Conservation (phyloP, 1,140 invertebrate genomes). For the Andrena cerasifolii region DNA sequence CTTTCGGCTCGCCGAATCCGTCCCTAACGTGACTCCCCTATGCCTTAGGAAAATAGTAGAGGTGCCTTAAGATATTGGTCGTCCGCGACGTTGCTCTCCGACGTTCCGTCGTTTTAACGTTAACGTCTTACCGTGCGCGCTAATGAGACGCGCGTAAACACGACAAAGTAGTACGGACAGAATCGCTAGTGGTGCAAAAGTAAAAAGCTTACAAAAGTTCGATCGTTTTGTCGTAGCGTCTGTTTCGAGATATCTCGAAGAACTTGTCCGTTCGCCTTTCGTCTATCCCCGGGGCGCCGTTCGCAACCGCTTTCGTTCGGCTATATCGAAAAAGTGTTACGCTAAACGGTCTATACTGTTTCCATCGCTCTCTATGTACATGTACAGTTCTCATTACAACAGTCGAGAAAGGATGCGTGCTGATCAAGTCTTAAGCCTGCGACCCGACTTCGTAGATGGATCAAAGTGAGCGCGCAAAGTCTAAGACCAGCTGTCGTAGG, state of each 20-base stretch:
- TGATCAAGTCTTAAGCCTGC: neutral
- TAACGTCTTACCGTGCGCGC: neutral
- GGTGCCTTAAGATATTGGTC: slow-evolving; percentile 23
- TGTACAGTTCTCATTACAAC: neutral
- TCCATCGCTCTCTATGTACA: neutral
- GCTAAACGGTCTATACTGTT: slow-evolving; percentile 9
- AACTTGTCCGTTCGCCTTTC: neutral
- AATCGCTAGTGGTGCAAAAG: slow-evolving; percentile 52
- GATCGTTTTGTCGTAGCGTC: slow-evolving; percentile 7
- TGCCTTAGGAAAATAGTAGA: slow-evolving; percentile 7
- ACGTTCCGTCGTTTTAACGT: neutral
- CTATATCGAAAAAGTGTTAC: neutral
- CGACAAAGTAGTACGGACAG: slow-evolving; percentile 31
- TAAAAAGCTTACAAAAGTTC: slow-evolving; percentile 55
- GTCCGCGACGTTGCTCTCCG: neutral
- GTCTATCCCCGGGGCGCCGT: neutral
- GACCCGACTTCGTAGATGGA: slow-evolving; percentile 4
- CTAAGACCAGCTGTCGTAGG: neutral
- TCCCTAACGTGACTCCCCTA: slow-evolving; percentile 12
- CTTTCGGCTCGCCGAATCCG: neutral
- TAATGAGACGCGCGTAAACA: slow-evolving; percentile 16
- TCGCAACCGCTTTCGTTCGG: neutral
- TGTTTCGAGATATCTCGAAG: slow-evolving; percentile 3
- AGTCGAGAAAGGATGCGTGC: neutral
- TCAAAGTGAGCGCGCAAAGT: neutral